Evolutionary conservation across 2,113 vertebrate species (phyloP).

Genomic region (Chunga burmeisteri): DNA sequence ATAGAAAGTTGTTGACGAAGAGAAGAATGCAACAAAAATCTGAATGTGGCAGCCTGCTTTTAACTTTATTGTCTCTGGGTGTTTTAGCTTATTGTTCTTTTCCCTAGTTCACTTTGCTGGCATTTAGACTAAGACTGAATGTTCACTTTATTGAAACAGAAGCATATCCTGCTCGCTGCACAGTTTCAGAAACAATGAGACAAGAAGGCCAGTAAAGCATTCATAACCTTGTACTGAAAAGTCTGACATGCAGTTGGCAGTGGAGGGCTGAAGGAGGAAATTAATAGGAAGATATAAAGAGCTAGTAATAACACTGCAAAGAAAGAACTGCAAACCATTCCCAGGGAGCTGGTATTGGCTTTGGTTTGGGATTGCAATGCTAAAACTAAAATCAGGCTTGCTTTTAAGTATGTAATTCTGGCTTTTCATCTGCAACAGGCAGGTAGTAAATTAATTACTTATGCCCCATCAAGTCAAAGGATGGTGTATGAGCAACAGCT

Average conservation of each 20-base stretch:
- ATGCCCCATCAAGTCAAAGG: neutral
- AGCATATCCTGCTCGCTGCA: neutral
- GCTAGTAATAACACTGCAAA: neutral
- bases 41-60: neutral
- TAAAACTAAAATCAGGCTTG: neutral
- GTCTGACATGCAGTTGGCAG: neutral
- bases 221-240: neutral
- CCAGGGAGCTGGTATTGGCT: neutral
- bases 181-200: neutral
- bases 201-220: neutral
- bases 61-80: neutral
- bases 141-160: neutral
- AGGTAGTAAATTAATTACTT: neutral
- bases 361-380: neutral
- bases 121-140: neutral
- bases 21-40: neutral
- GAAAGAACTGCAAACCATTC: neutral
- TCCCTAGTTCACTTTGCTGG: neutral
- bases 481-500: neutral
- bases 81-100: neutral
- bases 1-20: conserved; percentile 19
- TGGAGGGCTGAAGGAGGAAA: neutral
- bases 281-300: neutral
- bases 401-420: neutral
- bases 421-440: neutral